These are phyloP conservation scores for Trialeurodes vaporariorum DNA, from an alignment of 1,140 invertebrate species.

Conservation along the genomic window DNA sequence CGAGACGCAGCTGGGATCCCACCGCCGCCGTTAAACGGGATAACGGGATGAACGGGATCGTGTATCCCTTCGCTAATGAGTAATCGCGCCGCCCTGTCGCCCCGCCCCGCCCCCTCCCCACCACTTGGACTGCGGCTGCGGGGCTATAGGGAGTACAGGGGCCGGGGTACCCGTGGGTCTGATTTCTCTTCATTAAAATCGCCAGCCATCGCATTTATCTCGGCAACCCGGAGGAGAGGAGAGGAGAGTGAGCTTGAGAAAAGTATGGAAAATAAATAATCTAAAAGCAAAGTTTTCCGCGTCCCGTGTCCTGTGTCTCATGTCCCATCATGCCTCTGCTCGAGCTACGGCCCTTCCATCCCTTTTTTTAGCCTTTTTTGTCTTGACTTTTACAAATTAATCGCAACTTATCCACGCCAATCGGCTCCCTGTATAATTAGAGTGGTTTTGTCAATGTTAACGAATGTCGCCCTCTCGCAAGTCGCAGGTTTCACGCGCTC, in stretches of 20 bases:
- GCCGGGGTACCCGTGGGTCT: neutral
- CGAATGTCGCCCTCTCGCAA: neutral
- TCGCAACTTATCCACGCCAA: neutral
- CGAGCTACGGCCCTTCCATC: too few species aligned
- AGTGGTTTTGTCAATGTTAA: neutral
- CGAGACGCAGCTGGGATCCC: neutral
- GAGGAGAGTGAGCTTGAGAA: too few species aligned
- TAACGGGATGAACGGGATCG: too few species aligned
- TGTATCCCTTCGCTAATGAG: neutral
- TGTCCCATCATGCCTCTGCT: too few species aligned
- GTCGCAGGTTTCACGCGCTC: too few species aligned
- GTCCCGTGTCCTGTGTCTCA: too few species aligned
- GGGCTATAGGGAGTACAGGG: too few species aligned
- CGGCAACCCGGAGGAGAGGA: too few species aligned
- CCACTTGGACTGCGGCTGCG: too few species aligned
- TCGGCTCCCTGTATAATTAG: neutral
- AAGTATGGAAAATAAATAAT: neutral
- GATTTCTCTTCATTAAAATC: neutral
- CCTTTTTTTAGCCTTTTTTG: neutral
- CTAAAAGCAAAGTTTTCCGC: conserved; percentile 1
- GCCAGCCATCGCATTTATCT: neutral
- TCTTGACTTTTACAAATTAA: conserved; percentile 1
- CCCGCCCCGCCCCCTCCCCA: too few species aligned
- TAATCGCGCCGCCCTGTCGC: too few species aligned
- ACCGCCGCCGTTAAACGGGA: too few species aligned